Percentiles rank a stretch among this genome's conserved stretches.
These are phyloP conservation scores for Ecliptopera silaceata DNA, from an alignment of 2,888 invertebrate genomes.

Conservation along the genomic window DNA sequence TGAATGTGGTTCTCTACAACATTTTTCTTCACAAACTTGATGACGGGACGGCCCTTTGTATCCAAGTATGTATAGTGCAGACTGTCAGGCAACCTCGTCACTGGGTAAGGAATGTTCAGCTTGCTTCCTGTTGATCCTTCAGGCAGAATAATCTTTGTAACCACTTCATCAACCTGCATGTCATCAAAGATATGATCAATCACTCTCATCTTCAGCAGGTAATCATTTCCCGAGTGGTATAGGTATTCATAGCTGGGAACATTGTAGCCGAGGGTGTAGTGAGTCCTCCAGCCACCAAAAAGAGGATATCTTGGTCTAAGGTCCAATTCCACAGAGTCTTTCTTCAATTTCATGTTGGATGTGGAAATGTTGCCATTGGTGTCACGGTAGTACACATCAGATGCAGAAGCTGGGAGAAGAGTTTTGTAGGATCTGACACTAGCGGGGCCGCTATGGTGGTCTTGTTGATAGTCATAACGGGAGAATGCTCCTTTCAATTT, in stretches of 20 bases:
- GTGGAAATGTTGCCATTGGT: slow-evolving; percentile 99
- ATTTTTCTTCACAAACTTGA: slow-evolving; percentile 91
- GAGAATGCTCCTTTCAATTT: slow-evolving; percentile 97
- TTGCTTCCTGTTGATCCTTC: slow-evolving; percentile 94
- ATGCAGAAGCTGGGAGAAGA: slow-evolving; percentile 92
- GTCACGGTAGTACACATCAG: slow-evolving; percentile 97
- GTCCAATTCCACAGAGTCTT: slow-evolving; percentile 97
- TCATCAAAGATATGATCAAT: slow-evolving; percentile 98
- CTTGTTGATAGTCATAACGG: slow-evolving; percentile 98
- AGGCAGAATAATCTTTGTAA: slow-evolving; percentile 95
- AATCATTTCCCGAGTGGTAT: slow-evolving; percentile 90
- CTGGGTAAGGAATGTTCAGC: slow-evolving; percentile 91
- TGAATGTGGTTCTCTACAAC: slow-evolving; percentile 98
- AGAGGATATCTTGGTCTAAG: slow-evolving; percentile 98
- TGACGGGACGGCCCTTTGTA: slow-evolving; percentile 95
- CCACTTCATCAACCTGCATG: slow-evolving; percentile 95
- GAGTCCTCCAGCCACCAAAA: slow-evolving; percentile 99
- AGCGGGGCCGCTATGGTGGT: slow-evolving; percentile 92
- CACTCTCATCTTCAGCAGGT: slow-evolving; percentile 95
- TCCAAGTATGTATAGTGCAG: slow-evolving; percentile 97
- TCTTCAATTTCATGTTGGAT: slow-evolving; percentile 93
- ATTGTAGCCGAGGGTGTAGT: slow-evolving; percentile 98
- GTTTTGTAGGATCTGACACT: slow-evolving; percentile 97
- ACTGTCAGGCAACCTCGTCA: slow-evolving; percentile 88
- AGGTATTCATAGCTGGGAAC: slow-evolving; percentile 98